Evolutionary conservation across 2,888 invertebrate genomes (phyloP).

Genomic region (Tridacna gigas): DNA sequence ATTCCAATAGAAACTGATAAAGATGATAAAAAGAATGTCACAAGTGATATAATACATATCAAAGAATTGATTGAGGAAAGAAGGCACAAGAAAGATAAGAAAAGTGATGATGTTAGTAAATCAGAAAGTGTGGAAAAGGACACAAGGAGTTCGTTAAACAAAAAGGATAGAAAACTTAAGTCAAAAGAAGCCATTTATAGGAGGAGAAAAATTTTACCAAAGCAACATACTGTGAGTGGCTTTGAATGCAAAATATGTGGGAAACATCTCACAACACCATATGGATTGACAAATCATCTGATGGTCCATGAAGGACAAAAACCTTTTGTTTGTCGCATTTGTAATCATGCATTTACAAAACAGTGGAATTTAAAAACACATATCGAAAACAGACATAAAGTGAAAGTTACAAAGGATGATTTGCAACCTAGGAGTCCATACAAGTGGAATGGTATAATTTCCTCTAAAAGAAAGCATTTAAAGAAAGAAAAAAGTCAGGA

Average conservation of each 20-base stretch:
- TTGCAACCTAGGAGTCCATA: conserved; percentile 48
- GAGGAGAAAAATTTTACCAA: conserved; percentile 47
- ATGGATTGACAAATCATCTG: conserved; percentile 59
- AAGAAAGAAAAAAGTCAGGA: conserved; percentile 12
- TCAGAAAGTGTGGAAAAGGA: conserved; percentile 5
- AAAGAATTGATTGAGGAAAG: conserved; percentile 57
- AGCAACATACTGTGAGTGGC: conserved; percentile 46
- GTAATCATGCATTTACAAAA: conserved; percentile 61
- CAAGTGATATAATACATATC: conserved; percentile 53
- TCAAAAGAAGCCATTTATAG: conserved; percentile 40
- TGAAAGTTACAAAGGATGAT: conserved; percentile 53
- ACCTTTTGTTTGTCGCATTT: conserved; percentile 56
- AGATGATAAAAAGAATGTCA: conserved; percentile 24
- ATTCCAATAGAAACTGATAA: conserved; percentile 30
- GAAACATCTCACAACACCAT: conserved; percentile 56
- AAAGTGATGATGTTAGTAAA: conserved; percentile 22
- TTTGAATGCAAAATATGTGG: conserved; percentile 62
- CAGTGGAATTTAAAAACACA: conserved; percentile 64
- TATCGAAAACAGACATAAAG: conserved; percentile 58
- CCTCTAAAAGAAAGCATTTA: conserved; percentile 10
- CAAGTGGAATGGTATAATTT: conserved; percentile 36
- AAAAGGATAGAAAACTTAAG: background rate
- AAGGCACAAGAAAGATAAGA: conserved; percentile 43
- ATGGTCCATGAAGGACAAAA: conserved; percentile 65
- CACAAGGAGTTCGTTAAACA: background rate